Base-by-base conservation (phyloP, 2,888 invertebrate species). In the Acanthopleura granulata region DNA sequence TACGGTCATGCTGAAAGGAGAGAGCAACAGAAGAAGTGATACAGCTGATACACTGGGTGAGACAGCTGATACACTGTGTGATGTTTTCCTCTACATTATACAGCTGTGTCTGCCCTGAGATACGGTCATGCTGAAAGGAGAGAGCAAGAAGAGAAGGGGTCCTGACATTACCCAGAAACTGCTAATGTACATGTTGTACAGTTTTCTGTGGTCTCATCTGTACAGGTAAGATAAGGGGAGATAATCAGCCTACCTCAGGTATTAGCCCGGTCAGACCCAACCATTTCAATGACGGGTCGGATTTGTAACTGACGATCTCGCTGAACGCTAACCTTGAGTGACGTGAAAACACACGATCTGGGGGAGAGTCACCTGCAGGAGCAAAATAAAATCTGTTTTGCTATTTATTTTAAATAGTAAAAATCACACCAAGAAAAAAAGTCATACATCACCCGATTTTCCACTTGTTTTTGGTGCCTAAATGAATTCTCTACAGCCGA, bases 301-400 rank as follows among this genome's bases (percentile, higher is more conserved):
- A 86, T 79, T 87, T 88, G 81, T 90, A 91, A 78, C 87, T 86
- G 30, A 89, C 87, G 30, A 91, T 87, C 79, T 90, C 89, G 71
- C 86, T 84, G 80, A 89, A 88, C 9, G 85, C 84, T 74, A 91
- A 82, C 22, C 90, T 80, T 69, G 80, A 76, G 79, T 90, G 89
- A 49, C 89, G 82, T 25, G 79, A 76, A 80, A 90, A 90, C 76
- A 90, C 81, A 75, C 83, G 85, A 77, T 86, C 87, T 30, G 89
- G 89, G 3, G 83, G 81, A 62, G 78, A 77, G 70, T 84, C 82
- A 30, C 80, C 85, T 86, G 75, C 40, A 78, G 77, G 77, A 25
- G 77, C 69, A 71, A 73, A 74, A 75, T 50, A 30, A 0, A n/a
- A n/a, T n/a, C n/a, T n/a, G n/a, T n/a, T 40, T 40, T 40, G 40